Percentiles rank a stretch among this genome's conserved stretches.
Evolutionary conservation across 2,888 invertebrate species (phyloP).

Genomic region (Rhagonycha fulva): DNA sequence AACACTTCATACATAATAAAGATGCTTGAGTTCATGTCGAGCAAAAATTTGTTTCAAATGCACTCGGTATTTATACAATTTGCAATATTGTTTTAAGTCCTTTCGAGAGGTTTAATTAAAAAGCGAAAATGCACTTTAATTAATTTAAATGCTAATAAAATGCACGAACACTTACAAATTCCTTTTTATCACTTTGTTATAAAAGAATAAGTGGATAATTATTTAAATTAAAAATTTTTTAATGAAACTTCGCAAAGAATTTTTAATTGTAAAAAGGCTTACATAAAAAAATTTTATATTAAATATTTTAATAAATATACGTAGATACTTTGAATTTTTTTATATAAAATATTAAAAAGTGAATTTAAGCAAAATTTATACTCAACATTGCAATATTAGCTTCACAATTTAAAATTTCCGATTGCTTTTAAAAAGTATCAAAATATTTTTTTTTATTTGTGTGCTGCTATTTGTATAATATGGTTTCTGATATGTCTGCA

Average conservation of each 20-base stretch:
- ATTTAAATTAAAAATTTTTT: constrained; percentile 1
- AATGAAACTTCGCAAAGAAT: not conserved
- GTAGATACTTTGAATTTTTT: not conserved
- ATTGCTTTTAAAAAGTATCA: too few species aligned
- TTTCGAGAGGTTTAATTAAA: not conserved
- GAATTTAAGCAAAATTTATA: too few species aligned
- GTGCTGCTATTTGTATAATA: too few species aligned
- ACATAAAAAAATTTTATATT: not conserved
- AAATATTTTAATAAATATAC: not conserved
- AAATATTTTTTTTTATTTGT: too few species aligned
- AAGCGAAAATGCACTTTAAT: not conserved
- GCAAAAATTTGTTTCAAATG: not conserved
- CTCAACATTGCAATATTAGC: too few species aligned
- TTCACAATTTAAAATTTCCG: too few species aligned
- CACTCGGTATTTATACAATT: not conserved
- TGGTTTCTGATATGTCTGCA: too few species aligned
- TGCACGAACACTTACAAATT: not conserved
- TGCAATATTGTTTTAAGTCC: not conserved
- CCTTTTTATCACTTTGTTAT: not conserved
- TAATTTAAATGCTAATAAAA: not conserved
- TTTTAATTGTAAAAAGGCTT: constrained; percentile 1
- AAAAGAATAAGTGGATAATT: not conserved
- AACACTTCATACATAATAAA: not conserved
- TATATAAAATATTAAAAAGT: not conserved
- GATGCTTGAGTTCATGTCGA: not conserved